A percentile compares a stretch with the other conserved stretches of the same genome.
These are phyloP conservation scores for Sternotherus odoratus DNA, from an alignment of 2,797 vertebrate genomes.

Conservation along the genomic window DNA sequence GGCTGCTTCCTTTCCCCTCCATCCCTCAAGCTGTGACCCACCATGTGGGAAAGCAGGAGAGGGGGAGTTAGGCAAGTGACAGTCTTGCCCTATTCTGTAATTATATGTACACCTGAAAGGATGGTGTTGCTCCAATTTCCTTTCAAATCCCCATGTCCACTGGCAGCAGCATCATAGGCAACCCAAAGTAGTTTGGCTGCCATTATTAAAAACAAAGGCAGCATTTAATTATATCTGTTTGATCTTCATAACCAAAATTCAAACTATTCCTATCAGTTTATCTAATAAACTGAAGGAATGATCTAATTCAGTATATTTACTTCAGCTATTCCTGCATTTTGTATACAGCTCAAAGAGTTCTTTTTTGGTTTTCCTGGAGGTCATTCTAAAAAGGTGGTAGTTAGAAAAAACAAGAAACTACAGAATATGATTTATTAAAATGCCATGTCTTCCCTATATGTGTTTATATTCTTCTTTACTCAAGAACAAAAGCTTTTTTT, in stretches of 20 bases:
- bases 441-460: slow-evolving; percentile 78
- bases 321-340: slow-evolving; percentile 18
- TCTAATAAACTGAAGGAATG: slow-evolving; percentile 67
- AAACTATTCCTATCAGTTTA: slow-evolving; percentile 64
- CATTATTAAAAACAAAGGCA: background rate
- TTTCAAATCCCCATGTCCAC: slow-evolving; percentile 28
- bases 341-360: slow-evolving; percentile 70
- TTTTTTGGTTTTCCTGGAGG: slow-evolving; percentile 74
- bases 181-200: background rate
- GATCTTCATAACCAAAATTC: slow-evolving; percentile 57
- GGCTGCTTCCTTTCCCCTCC: background rate
- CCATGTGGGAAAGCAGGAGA: background rate
- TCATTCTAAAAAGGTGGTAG: slow-evolving; percentile 72
- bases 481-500: slow-evolving; percentile 77
- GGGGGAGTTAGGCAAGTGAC: background rate
- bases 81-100: background rate
- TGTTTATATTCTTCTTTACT: slow-evolving; percentile 71
- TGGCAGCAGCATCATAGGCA: background rate
- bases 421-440: slow-evolving; percentile 86
- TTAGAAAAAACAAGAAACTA: slow-evolving; percentile 75
- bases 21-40: background rate
- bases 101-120: background rate
- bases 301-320: slow-evolving; percentile 72
- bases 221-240: background rate
- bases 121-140: background rate